These are phyloP conservation scores for Onychomys arenicola DNA, from an alignment of 2,797 vertebrate genomes.

Conservation along the genomic window DNA sequence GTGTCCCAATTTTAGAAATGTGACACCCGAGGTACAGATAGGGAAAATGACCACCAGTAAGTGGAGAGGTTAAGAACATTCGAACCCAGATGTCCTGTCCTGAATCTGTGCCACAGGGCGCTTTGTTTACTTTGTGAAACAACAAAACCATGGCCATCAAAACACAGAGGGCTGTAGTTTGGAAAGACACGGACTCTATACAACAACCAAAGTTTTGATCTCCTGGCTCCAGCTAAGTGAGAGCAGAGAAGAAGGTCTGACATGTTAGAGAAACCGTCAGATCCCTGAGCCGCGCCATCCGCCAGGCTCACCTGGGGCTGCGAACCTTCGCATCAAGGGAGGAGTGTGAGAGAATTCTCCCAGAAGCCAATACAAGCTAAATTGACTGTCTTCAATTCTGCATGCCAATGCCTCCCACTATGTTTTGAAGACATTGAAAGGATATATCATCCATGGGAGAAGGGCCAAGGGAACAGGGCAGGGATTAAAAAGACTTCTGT, in stretches of 20 bases:
- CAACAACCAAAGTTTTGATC: background rate
- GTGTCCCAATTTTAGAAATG: background rate
- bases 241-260: background rate
- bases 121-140: constrained; percentile 9
- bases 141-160: background rate
- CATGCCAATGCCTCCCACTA: background rate
- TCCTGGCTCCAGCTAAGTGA: background rate
- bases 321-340: background rate
- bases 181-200: background rate
- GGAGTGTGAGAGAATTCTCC: background rate
- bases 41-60: background rate
- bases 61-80: background rate
- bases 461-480: background rate
- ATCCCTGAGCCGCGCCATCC: background rate
- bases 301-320: background rate
- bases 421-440: background rate
- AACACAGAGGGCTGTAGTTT: background rate
- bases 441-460: background rate
- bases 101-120: background rate
- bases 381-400: background rate
- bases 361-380: background rate
- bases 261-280: background rate
- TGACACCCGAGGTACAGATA: background rate
- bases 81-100: background rate
- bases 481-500: background rate